Base-by-base conservation (phyloP, 2,797 vertebrate genomes). In the Rhincodon typus region DNA sequence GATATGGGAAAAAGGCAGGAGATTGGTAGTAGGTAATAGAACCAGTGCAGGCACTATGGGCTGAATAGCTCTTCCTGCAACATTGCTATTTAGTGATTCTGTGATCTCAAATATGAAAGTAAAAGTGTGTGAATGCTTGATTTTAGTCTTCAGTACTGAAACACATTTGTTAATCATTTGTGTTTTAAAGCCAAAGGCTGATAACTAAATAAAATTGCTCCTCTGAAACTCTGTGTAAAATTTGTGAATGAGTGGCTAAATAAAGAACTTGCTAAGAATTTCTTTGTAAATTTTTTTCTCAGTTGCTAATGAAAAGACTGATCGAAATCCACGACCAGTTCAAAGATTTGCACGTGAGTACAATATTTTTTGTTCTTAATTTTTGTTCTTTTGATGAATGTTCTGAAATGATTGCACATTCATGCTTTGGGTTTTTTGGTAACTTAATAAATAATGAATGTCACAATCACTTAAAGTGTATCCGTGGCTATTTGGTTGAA, bases 291-390 rank as follows among this genome's bases (percentile, higher is more conserved):
- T 91, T n/a, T 62, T 62, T 62, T 87, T 66, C 62, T 96, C 96
- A 99, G 99, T 99, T 97, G 99, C 99, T 96, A 99, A 99, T 93
- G 98, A 99, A 97, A 98, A 98, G 53, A 98, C 97, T 93, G 98
- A 98, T 96, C 98, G 98, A 97, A 98, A 98, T 96, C 97, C 96
- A 96, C 98, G 97, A 96, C 98, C 98, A 0, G 98, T 98, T 62
- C 98, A 98, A 77, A 98, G 97, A 96, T 99, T 99, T 97, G 97
- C 98, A 96, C 97, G 98, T 99, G 97, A 98, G 99, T 98, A 96
- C 25, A 34, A 66, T 15, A 53, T 30, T 13, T 62, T 62, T 62
- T 62, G 57, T 62, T 62, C 57, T 53, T 62, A 66, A 91, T 91
- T 57, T 91, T 91, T n/a, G 23, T 46, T 84, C 82, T 25, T 21